phyloP scores from a whole-genome alignment of 1,140 invertebrate species.

The Penaeus vannamei region DNA sequence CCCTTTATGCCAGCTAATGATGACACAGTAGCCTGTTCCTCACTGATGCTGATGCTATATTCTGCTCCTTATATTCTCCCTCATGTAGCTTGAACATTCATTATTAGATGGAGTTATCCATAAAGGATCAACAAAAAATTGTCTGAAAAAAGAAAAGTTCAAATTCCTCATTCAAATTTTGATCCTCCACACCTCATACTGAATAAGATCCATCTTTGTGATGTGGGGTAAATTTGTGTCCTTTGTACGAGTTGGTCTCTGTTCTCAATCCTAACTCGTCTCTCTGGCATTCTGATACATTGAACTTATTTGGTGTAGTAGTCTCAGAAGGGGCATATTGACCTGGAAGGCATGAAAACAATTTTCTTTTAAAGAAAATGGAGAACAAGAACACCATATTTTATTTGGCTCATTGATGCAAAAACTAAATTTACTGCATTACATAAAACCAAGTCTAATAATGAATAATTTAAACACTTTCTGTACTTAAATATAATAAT shows the following conservation, averaged over 20 bases:
- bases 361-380: not conserved
- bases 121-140: too few species aligned
- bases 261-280: constrained; percentile 85
- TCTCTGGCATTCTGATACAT: constrained; percentile 98
- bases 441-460: not conserved
- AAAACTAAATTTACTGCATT: too few species aligned
- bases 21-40: constrained; percentile 66
- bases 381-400: not conserved
- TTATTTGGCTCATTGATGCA: too few species aligned
- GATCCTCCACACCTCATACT: constrained; percentile 70
- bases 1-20: constrained; percentile 64
- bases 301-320: constrained; percentile 96
- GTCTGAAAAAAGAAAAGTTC: too few species aligned
- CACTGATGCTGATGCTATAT: constrained; percentile 65
- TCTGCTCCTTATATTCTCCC: constrained; percentile 61
- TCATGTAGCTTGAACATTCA: constrained; percentile 54
- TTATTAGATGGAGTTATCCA: not conserved
- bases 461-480: not conserved
- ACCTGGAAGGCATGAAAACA: constrained; percentile 74
- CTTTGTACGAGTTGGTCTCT: constrained; percentile 74
- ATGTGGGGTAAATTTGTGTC: constrained; percentile 67
- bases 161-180: constrained; percentile 20
- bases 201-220: constrained; percentile 76
- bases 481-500: not conserved
- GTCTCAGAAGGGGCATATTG: constrained; percentile 93